These are phyloP conservation scores for Aricia agestis DNA, from an alignment of 1,140 invertebrate species.

Conservation along the genomic window DNA sequence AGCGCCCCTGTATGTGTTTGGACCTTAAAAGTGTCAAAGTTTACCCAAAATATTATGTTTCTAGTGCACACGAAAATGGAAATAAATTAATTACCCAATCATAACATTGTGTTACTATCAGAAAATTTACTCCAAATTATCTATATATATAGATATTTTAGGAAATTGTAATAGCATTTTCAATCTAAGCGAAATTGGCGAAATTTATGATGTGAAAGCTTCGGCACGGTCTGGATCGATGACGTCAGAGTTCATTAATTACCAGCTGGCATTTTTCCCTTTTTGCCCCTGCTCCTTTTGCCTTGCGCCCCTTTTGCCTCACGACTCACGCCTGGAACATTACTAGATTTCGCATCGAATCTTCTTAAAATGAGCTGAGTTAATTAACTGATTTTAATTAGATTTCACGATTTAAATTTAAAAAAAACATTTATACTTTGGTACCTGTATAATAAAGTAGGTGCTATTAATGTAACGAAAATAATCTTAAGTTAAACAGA, in stretches of 20 bases:
- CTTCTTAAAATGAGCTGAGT: no score
- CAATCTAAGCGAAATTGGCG: neutral
- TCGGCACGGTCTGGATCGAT: neutral
- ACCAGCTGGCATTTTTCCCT: neutral
- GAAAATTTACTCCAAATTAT: neutral
- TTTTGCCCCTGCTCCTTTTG: neutral
- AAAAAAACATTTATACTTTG: no score
- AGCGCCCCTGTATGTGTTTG: conserved; percentile 49
- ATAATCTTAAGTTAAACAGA: no score
- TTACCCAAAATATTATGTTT: neutral
- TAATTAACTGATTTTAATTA: no score
- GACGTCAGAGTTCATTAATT: conserved; percentile 1
- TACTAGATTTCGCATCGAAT: no score
- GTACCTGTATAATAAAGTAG: no score
- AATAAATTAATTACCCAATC: no score
- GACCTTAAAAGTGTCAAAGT: conserved; percentile 32
- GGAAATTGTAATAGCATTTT: neutral
- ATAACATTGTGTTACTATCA: neutral
- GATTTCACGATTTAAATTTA: no score
- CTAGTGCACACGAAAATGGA: no score
- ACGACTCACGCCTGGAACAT: no score
- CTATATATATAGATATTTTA: neutral
- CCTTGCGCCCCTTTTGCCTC: no score
- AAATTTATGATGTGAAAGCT: neutral
- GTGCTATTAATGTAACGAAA: no score